Conservation (phyloP, 2,113 vertebrate species). For the Ammodytes marinus region DNA sequence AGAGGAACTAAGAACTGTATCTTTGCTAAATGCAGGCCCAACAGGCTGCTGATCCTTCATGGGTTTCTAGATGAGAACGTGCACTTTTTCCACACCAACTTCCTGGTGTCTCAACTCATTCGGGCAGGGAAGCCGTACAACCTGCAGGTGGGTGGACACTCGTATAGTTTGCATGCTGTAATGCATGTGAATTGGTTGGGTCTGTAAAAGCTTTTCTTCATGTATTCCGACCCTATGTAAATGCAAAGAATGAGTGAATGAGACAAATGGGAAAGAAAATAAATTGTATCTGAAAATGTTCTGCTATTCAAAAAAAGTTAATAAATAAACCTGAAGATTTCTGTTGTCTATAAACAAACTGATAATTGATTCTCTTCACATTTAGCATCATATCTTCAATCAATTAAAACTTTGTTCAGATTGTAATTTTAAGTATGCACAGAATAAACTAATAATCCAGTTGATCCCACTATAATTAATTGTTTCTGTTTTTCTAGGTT, state of each 20-base stretch:
- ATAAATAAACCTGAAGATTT: not conserved
- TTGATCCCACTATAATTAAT: not conserved
- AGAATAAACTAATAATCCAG: not conserved
- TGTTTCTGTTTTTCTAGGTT: slow-evolving; percentile 82
- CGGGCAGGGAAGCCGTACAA: slow-evolving; percentile 97
- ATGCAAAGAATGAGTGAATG: not conserved
- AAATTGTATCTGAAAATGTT: not conserved
- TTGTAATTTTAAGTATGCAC: not conserved
- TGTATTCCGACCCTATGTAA: too few relatives aligned
- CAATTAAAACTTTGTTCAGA: not conserved
- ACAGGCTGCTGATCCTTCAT: slow-evolving; percentile 95
- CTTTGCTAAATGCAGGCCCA: slow-evolving; percentile 85
- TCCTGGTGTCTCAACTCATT: slow-evolving; percentile 96
- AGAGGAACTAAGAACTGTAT: not conserved
- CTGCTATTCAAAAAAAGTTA: not conserved
- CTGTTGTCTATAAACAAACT: not conserved
- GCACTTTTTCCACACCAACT: slow-evolving; percentile 99
- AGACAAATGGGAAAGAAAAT: not conserved
- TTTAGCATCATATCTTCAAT: not conserved
- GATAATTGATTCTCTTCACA: not conserved
- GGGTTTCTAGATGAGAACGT: slow-evolving; percentile 98
- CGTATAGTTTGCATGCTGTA: too few relatives aligned
- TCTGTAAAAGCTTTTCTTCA: not conserved
- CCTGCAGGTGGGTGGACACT: slow-evolving; percentile 88
- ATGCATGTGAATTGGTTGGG: too few relatives aligned